Evolutionary conservation across 2,113 vertebrate species (phyloP), one percentile per base, ranked within the genome.

Genomic region (Lynx canadensis): DNA sequence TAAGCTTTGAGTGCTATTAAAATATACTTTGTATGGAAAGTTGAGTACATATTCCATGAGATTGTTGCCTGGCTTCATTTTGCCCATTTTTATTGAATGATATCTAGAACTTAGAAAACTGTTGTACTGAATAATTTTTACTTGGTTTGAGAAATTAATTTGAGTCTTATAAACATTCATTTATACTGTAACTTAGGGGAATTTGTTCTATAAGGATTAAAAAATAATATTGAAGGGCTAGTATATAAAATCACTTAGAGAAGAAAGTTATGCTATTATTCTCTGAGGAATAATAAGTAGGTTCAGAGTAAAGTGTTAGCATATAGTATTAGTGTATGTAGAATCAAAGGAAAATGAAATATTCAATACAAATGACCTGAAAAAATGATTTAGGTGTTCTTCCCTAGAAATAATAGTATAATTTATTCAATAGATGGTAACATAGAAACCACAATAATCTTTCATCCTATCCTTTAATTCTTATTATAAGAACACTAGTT

Each of bases 141-240:
- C 45, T 96, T 84, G 63, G 19, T 68, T 89, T 95, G 63, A 91
- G 41, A 95, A 93, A 80, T 73, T 63, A 89, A 60, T 89, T 89
- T 33, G 78, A 76, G 12, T 94, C 97, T 97, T 96, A 71, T 68
- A 93, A 87, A 63, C 11, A 57, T 23, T 80, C 31, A 86, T 12
- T 89, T 95, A 84, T 7, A 63, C 23, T 92, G 27, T 69, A 86
- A 84, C 29, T 89, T 2, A 3, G 27, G 41, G 27, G 7, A 52
- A 52, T 76, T 48, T 76, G 52, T 74, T 89, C 73, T 9, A n/a
- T 94, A 52, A 48, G 41, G n/a, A n/a, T 87, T 57, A 86, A 97
- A 52, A 83, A 84, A 60, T 48, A 91, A 48, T 66, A 8, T 50
- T 91, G 33, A 60, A 60, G 21, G 57, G 14, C 31, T 92, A 36